These are phyloP conservation scores for Desmophyllum pertusum DNA, from an alignment of 92 coral and sea anemone species.

Conservation along the genomic window DNA sequence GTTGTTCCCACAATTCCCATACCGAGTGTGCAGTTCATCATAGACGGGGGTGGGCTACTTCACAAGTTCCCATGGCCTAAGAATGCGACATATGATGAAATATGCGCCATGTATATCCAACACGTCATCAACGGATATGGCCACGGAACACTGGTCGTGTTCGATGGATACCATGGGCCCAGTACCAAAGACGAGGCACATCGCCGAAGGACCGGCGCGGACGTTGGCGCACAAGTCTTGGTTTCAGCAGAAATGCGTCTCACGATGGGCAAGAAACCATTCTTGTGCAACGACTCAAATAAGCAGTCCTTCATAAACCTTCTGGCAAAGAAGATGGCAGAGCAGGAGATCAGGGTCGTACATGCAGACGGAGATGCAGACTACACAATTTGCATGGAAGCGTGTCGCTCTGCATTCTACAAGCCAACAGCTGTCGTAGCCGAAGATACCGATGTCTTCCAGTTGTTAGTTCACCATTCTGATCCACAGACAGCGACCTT, in stretches of 20 bases:
- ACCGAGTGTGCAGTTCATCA: conserved; percentile 20
- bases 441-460: conserved; percentile 36
- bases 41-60: conserved; percentile 39
- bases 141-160: conserved; percentile 21
- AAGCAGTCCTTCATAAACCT: too few relatives aligned
- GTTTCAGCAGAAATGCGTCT: conserved; percentile 55
- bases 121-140: conserved; percentile 31
- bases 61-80: conserved; percentile 52
- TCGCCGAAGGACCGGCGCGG: conserved; percentile 20
- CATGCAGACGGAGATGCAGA: conserved; percentile 8
- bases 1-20: conserved; percentile 27
- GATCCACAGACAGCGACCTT: conserved; percentile 19
- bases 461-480: conserved; percentile 27
- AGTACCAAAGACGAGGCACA: conserved; percentile 36
- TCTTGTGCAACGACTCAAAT: too few relatives aligned
- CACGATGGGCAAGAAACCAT: not conserved
- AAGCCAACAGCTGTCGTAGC: conserved; percentile 32
- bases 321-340: too few relatives aligned
- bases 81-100: conserved; percentile 35
- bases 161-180: conserved; percentile 43
- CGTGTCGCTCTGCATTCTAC: not conserved
- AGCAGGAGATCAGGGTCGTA: not conserved
- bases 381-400: conserved; percentile 18
- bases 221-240: conserved; percentile 27
- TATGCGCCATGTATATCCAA: conserved; percentile 31